Evolutionary conservation across 2,797 vertebrate species (phyloP).

Genomic region (Schizopygopsis malacanthus): DNA sequence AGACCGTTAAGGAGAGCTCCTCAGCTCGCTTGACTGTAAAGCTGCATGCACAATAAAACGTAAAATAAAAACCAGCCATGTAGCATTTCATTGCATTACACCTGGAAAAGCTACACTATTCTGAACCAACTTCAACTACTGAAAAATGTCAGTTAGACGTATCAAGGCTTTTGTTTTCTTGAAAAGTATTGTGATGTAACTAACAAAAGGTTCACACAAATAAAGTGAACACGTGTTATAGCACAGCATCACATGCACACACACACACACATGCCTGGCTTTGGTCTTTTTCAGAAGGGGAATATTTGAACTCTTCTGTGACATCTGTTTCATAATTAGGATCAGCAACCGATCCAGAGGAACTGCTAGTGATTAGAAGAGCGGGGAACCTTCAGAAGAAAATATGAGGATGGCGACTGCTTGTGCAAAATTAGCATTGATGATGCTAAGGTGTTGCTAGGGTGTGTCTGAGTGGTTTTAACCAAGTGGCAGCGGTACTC

Average conservation of each 20-base stretch:
- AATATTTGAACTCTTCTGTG: conserved; percentile 41
- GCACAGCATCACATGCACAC: neutral
- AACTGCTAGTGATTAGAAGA: conserved; percentile 74
- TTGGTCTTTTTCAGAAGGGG: neutral
- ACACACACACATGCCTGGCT: neutral
- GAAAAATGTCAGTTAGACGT: neutral
- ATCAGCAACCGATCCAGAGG: conserved; percentile 71
- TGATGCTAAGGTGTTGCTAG: neutral
- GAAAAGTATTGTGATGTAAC: neutral
- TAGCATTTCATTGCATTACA: neutral
- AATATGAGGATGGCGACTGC: neutral
- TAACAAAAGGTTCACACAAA: neutral
- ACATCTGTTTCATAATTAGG: conserved; percentile 72
- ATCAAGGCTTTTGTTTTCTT: neutral
- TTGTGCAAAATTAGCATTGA: neutral
- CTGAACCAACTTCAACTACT: neutral
- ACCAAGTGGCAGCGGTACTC: neutral
- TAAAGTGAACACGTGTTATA: neutral
- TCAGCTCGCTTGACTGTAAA: neutral
- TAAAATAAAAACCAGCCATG: conserved; percentile 10
- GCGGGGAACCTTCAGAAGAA: neutral
- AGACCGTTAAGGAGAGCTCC: neutral
- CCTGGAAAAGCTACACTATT: neutral
- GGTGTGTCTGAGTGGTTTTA: neutral
- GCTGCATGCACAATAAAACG: conserved; percentile 6